These are phyloP conservation scores for Sebastes fasciatus DNA, from an alignment of 2,113 vertebrate species.

Conservation along the genomic window DNA sequence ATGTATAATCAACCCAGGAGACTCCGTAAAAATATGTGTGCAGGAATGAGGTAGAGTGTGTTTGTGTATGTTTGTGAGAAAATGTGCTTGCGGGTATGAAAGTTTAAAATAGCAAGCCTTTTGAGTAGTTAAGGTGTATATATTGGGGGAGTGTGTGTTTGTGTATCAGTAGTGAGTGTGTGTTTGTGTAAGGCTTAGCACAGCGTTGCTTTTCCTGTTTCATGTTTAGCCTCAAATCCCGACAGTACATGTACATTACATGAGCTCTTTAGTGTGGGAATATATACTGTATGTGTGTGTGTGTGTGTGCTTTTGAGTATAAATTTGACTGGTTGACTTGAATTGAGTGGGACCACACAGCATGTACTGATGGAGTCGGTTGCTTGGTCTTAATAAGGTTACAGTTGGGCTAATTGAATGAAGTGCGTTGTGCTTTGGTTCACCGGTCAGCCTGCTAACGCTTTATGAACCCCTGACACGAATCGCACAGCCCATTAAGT, in stretches of 20 bases:
- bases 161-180: neutral
- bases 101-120: constrained; percentile 59
- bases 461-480: constrained; percentile 59
- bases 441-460: constrained; percentile 37
- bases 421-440: constrained; percentile 47
- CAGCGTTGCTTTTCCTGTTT: constrained; percentile 20
- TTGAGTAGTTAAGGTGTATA: constrained; percentile 31
- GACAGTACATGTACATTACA: constrained; percentile 1
- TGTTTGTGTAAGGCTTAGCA: constrained; percentile 21
- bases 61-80: constrained; percentile 52
- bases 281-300: neutral
- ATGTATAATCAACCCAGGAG: constrained; percentile 64
- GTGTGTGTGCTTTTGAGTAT: neutral
- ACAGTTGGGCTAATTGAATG: constrained; percentile 66
- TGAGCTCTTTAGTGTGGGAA: constrained; percentile 8
- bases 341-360: constrained; percentile 12
- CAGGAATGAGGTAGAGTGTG: constrained; percentile 31
- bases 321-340: constrained; percentile 10
- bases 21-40: constrained; percentile 60
- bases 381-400: constrained; percentile 56
- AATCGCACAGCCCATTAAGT: constrained; percentile 59
- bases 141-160: constrained; percentile 22
- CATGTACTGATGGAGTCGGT: constrained; percentile 29
- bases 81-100: constrained; percentile 63
- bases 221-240: constrained; percentile 19